Base-by-base conservation (phyloP, 2,888 invertebrate species). In the Synanthedon andrenaeformis region DNA sequence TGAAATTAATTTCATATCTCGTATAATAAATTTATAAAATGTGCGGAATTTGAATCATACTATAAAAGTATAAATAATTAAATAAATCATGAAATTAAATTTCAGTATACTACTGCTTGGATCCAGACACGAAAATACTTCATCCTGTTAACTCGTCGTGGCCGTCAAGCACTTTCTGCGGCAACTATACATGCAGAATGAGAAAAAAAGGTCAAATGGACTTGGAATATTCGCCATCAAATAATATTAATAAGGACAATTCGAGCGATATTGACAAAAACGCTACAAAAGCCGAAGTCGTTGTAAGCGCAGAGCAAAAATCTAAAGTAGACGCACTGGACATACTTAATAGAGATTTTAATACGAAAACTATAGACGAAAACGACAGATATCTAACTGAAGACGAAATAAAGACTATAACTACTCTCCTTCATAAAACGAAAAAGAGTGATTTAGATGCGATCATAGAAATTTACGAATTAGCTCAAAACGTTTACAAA, bases 391-490 rank as follows among this genome's bases (percentile, higher is more conserved):
- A 75, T 57, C 63, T 87, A 56, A 79, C 80, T 45, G 74, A 78
- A 17, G 57, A 62, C 8, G 87, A 87, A 67, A 82, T 86, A 11
- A 72, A 72, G 58, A 62, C 69, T 1, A 75, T 87, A 55, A 64
- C 80, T 19, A 68, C 79, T 35, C 57, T 85, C 53, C 62, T 87
- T 4, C 77, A 79, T 5, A 71, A 71, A 2, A 70, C 85, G 0
- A 87, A 79, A 53, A 85, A 78, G 58, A 83, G 82, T 56, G 87
- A 87, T 56, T 64, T 87, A 52, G 80, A 86, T 64, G 77, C 85
- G 5, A 73, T 87, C 11, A 61, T 85, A 41, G 86, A 87, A 57
- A 74, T 87, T 54, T 87, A 86, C 52, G 80, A 78, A 54, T 61
- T 86, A 59, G 85, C 84, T 1, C 78, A 85, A 70, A 82, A 86